phyloP scores from a whole-genome alignment of 2,888 invertebrate genomes.

The Acleris cristana region DNA sequence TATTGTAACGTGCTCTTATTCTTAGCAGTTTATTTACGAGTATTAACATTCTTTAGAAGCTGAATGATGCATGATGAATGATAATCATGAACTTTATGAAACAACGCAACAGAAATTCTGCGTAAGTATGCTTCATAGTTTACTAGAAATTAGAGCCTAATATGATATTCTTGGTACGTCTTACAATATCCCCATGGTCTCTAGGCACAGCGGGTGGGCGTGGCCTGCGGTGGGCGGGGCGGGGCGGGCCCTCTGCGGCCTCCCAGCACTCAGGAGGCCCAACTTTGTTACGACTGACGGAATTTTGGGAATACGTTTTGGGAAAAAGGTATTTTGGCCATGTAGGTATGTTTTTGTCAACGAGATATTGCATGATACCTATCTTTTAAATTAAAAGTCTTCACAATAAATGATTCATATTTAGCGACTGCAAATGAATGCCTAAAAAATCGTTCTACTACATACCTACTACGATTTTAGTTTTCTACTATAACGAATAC shows the following conservation, averaged over 20 bases:
- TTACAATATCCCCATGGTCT: conserved; percentile 52
- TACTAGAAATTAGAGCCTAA: conserved; percentile 27
- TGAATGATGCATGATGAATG: no score
- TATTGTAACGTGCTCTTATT: no score
- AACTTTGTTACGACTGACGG: conserved; percentile 44
- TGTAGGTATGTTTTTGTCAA: conserved; percentile 7
- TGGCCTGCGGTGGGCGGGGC: conserved; percentile 67
- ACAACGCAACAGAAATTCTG: neutral
- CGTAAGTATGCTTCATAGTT: neutral
- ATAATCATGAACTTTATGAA: no score
- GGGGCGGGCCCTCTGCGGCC: conserved; percentile 69
- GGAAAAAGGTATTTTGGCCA: conserved; percentile 18
- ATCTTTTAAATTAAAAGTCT: no score
- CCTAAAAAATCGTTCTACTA: no score
- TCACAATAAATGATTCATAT: no score
- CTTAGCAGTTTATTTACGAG: no score
- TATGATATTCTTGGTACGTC: conserved; percentile 30
- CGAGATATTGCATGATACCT: neutral
- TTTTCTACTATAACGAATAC: no score
- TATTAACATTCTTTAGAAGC: no score
- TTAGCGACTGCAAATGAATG: no score
- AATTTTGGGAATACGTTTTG: conserved; percentile 29
- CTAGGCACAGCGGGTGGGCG: conserved; percentile 69
- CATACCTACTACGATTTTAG: no score
- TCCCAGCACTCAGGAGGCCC: conserved; percentile 68